Percentiles rank a stretch among this genome's conserved stretches.
phyloP scores from a whole-genome alignment of 2,888 invertebrate genomes.

The Dascillus cervinus region DNA sequence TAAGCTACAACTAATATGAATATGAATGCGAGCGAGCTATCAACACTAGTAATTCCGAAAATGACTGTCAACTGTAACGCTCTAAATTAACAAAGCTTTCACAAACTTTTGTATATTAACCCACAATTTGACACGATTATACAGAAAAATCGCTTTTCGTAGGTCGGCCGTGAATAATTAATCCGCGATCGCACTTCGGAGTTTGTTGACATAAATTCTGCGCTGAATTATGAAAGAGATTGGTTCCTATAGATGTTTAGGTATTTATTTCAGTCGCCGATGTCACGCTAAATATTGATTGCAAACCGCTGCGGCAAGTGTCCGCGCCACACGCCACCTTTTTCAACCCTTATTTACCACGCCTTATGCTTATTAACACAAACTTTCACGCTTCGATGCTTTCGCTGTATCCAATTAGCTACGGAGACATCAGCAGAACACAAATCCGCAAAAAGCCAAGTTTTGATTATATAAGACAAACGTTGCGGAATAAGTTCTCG shows the following conservation, averaged over 20 bases:
- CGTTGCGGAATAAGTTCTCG: constrained; percentile 12
- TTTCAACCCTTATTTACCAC: constrained; percentile 9
- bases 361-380: constrained; percentile 10
- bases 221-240: no score
- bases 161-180: no score
- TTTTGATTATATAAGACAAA: neutral
- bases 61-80: no score
- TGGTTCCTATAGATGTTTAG: constrained; percentile 12
- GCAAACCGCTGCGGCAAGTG: constrained; percentile 12
- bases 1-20: no score
- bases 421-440: neutral
- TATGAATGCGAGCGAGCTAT: no score
- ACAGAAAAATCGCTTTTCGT: no score
- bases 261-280: constrained; percentile 10
- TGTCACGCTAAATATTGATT: constrained; percentile 15
- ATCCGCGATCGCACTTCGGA: no score
- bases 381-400: constrained; percentile 5
- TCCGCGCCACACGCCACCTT: constrained; percentile 9
- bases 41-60: no score
- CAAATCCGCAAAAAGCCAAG: neutral
- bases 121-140: no score
- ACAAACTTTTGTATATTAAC: no score
- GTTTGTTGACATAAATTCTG: no score
- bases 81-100: no score
- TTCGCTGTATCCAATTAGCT: constrained; percentile 7